These are phyloP conservation scores for Ophiodon elongatus DNA, from an alignment of 2,113 vertebrate genomes.

Conservation along the genomic window DNA sequence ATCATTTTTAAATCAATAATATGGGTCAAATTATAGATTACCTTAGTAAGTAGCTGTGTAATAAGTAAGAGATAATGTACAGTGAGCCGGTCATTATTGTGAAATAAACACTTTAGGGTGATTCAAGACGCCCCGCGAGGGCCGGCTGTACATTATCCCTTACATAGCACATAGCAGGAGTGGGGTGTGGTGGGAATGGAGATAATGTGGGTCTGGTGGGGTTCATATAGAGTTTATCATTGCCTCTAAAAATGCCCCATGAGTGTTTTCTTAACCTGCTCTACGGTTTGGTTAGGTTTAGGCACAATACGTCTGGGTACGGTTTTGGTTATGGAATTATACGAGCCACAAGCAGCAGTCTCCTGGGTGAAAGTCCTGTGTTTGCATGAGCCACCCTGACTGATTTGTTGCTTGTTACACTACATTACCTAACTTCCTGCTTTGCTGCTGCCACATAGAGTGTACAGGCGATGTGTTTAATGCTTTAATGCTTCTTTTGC, in stretches of 20 bases:
- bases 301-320: neutral
- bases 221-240: neutral
- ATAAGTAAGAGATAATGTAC: neutral
- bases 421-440: too few relatives aligned
- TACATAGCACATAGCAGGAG: neutral
- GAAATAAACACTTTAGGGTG: neutral
- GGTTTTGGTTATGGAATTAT: neutral
- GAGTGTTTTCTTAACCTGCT: neutral
- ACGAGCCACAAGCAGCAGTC: neutral
- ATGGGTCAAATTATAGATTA: neutral
- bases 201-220: neutral
- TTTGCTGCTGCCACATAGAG: too few relatives aligned
- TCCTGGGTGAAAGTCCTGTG: too few relatives aligned
- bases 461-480: too few relatives aligned
- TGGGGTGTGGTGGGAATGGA: neutral
- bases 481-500: too few relatives aligned
- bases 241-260: neutral
- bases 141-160: too few relatives aligned
- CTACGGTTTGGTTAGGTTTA: neutral
- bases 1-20: neutral
- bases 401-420: too few relatives aligned
- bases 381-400: too few relatives aligned
- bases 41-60: neutral
- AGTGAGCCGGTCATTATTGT: too few relatives aligned
- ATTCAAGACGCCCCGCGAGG: too few relatives aligned